phyloP scores from a whole-genome alignment of 2,888 invertebrate species.

The Pyrgus malvae region DNA sequence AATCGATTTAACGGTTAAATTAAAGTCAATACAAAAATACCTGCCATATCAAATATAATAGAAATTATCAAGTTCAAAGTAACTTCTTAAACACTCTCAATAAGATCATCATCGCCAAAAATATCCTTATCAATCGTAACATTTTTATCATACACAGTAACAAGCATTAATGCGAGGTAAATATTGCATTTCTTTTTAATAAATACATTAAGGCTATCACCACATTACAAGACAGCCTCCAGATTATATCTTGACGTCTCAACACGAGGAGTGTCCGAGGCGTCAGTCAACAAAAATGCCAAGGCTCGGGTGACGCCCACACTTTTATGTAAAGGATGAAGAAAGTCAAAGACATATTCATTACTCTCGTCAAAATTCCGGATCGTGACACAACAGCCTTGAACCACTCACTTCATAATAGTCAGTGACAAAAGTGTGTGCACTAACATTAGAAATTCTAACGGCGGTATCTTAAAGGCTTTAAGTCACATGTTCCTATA shows the following conservation, averaged over 20 bases:
- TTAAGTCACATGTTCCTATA: too few relatives aligned
- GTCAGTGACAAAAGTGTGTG: too few relatives aligned
- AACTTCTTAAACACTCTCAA: not conserved
- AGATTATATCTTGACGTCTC: not conserved
- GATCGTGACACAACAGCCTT: too few relatives aligned
- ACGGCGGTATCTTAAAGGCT: too few relatives aligned
- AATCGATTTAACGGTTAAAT: too few relatives aligned
- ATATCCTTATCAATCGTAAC: not conserved
- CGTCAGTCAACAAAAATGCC: conserved; percentile 30
- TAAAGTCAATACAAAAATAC: too few relatives aligned
- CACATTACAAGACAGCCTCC: not conserved
- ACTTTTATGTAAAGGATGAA: conserved; percentile 4
- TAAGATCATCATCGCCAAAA: not conserved
- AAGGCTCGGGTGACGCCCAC: conserved; percentile 31
- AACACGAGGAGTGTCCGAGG: conserved; percentile 21
- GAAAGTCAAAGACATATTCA: conserved; percentile 17
- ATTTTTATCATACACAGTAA: not conserved
- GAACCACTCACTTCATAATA: too few relatives aligned
- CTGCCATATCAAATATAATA: not conserved
- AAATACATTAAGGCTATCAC: conserved; percentile 8
- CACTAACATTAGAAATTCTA: too few relatives aligned
- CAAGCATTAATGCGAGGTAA: not conserved
- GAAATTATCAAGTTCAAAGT: not conserved
- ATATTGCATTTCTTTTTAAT: conserved; percentile 4
- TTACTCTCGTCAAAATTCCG: not conserved